Percentiles rank a stretch among this genome's conserved stretches.
phyloP scores from a whole-genome alignment of 1,140 invertebrate genomes.

The Sitobion miscanthi region DNA sequence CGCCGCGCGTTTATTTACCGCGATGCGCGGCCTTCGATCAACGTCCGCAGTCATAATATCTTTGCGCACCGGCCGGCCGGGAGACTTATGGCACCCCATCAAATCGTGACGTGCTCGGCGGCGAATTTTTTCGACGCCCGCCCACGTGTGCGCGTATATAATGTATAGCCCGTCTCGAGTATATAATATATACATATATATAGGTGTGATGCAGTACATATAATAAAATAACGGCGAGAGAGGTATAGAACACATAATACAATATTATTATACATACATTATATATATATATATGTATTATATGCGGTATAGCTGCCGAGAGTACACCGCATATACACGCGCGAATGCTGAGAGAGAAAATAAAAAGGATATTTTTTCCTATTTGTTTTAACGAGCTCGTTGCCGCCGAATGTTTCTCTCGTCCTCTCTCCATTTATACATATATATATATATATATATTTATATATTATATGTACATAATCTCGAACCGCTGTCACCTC shows the following conservation, averaged over 20 bases:
- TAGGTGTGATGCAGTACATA: not conserved
- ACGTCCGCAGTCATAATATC: constrained; percentile 54
- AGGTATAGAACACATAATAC: not conserved
- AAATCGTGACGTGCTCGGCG: constrained; percentile 39
- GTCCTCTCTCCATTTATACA: not conserved
- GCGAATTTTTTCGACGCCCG: not conserved
- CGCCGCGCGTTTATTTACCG: constrained; percentile 54
- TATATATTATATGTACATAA: constrained; percentile 9
- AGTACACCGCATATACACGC: not conserved
- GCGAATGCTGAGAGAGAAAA: not conserved
- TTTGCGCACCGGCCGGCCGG: constrained; percentile 20
- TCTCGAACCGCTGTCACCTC: constrained; percentile 50
- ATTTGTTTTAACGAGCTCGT: constrained; percentile 53
- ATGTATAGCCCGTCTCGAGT: not conserved
- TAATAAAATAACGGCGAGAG: constrained; percentile 3
- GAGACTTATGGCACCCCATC: constrained; percentile 53
- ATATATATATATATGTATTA: not conserved
- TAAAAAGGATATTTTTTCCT: constrained; percentile 49
- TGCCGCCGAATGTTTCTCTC: not conserved
- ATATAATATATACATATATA: not conserved
- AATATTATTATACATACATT: not conserved
- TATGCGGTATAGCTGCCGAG: not conserved
- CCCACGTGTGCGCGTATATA: not conserved
- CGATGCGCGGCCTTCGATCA: constrained; percentile 51
- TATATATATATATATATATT: not conserved